Evolutionary conservation across 2,888 invertebrate genomes (phyloP).

Genomic region (Drosophila neotestacea): DNA sequence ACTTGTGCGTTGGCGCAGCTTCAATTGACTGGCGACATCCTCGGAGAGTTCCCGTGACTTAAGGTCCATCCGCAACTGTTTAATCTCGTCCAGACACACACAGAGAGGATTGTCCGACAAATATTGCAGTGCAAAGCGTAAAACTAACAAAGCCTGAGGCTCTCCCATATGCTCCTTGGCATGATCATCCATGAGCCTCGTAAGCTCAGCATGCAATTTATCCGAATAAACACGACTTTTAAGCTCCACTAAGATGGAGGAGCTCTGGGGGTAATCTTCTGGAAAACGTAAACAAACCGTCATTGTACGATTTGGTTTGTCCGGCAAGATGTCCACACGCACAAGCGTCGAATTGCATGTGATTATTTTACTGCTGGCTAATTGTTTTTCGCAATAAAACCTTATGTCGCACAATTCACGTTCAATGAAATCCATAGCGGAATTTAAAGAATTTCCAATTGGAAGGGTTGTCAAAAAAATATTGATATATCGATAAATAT

Average conservation of each 20-base stretch:
- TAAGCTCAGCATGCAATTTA: constrained; percentile 88
- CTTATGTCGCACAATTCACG: constrained; percentile 89
- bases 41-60: constrained; percentile 58
- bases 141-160: constrained; percentile 87
- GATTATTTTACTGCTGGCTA: constrained; percentile 88
- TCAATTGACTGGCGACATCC: constrained; percentile 86
- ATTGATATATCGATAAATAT: too few species aligned
- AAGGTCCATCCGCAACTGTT: constrained; percentile 87
- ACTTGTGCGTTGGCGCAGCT: constrained; percentile 89
- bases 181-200: constrained; percentile 87
- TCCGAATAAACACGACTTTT: constrained; percentile 89
- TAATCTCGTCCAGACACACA: constrained; percentile 90
- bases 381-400: constrained; percentile 87
- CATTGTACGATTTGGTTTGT: constrained; percentile 87
- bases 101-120: constrained; percentile 89
- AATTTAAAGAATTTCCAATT: constrained; percentile 23
- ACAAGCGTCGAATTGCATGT: constrained; percentile 89
- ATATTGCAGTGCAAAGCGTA: constrained; percentile 88
- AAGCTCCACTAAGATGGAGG: constrained; percentile 88
- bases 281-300: constrained; percentile 89
- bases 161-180: constrained; percentile 87
- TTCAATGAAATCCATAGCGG: constrained; percentile 88
- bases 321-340: constrained; percentile 88
- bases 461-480: neutral
- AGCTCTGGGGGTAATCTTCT: constrained; percentile 86